Evolutionary conservation across 2,797 vertebrate species (phyloP).

Genomic region (Loriculus beryllinus): DNA sequence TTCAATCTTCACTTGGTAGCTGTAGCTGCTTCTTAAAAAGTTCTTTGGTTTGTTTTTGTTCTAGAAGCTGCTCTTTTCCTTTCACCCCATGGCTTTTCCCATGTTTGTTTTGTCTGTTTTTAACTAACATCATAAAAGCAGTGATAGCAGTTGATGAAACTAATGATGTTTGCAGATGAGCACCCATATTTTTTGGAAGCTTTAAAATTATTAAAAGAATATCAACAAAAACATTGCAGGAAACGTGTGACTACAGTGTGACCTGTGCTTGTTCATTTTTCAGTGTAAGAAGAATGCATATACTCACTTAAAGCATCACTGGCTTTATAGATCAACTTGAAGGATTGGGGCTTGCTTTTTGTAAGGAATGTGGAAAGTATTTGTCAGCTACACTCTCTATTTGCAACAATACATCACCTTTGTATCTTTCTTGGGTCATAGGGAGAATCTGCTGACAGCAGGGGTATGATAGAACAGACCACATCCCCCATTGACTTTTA

Average conservation of each 20-base stretch:
- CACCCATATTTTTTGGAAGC: neutral
- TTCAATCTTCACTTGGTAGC: neutral
- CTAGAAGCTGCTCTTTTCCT: neutral
- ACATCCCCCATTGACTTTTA: neutral
- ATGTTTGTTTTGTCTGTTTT: neutral
- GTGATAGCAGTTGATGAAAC: neutral
- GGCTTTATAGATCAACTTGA: slow-evolving; percentile 35
- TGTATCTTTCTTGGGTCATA: neutral
- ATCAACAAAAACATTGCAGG: neutral
- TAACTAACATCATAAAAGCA: neutral
- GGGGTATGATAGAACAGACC: neutral
- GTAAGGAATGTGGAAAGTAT: neutral
- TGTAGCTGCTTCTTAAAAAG: neutral
- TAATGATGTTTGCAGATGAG: neutral
- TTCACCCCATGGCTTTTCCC: neutral
- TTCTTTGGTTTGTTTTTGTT: neutral
- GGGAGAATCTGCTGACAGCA: slow-evolving; percentile 27
- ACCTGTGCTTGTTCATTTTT: neutral
- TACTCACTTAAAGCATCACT: neutral
- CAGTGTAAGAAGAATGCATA: neutral
- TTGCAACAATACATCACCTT: slow-evolving; percentile 37
- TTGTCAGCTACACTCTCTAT: neutral
- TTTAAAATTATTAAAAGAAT: neutral
- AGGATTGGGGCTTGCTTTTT: neutral
- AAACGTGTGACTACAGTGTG: fast-evolving